phyloP scores from a whole-genome alignment of 1,140 invertebrate species.

The Lepidurus apus region DNA sequence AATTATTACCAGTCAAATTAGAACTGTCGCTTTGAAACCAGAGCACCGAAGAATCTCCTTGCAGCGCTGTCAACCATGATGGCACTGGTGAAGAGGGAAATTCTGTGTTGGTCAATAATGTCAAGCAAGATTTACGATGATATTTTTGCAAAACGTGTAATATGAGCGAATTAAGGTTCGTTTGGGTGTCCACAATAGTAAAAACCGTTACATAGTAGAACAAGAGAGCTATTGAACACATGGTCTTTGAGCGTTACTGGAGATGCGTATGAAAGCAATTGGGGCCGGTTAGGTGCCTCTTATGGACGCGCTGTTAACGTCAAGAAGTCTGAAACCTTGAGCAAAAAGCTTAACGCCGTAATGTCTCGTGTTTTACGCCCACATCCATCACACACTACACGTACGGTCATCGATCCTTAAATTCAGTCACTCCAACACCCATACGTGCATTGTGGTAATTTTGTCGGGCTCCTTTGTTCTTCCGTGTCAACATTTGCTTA shows the following conservation, averaged over 20 bases:
- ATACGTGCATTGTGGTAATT: neutral
- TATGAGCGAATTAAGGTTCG: neutral
- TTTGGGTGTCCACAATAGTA: neutral
- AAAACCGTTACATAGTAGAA: neutral
- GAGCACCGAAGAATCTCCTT: neutral
- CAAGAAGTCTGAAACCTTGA: too few species aligned
- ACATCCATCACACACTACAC: too few species aligned
- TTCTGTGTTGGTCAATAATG: neutral
- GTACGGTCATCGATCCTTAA: too few species aligned
- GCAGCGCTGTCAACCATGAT: neutral
- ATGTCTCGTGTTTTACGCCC: too few species aligned
- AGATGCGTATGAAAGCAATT: too few species aligned
- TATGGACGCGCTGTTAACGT: too few species aligned
- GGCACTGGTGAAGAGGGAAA: neutral
- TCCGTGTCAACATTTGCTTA: constrained; percentile 35
- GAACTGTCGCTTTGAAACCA: neutral
- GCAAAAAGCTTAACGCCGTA: too few species aligned
- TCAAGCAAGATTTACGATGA: neutral
- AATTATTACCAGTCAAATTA: neutral
- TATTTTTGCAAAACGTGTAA: neutral
- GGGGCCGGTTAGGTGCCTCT: too few species aligned
- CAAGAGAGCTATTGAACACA: neutral
- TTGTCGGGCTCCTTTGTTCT: neutral
- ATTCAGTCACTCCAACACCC: too few species aligned
- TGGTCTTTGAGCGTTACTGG: neutral